Conservation (phyloP, 2,797 vertebrate genomes). For the Threskiornis aethiopicus region DNA sequence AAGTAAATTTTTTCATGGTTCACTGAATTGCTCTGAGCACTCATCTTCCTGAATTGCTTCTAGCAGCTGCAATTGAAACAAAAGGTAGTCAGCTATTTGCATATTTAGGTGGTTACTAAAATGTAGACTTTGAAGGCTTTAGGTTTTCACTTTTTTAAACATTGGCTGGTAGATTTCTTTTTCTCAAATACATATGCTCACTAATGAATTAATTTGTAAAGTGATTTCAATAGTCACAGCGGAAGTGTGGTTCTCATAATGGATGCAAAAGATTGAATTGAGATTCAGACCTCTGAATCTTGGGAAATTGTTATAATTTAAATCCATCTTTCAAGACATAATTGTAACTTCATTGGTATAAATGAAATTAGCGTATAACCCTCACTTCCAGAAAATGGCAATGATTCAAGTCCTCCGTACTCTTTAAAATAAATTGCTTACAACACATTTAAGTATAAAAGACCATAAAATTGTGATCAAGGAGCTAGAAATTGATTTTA, state of each 20-base stretch:
- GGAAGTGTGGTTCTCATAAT: neutral
- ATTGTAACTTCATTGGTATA: neutral
- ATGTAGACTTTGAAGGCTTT: neutral
- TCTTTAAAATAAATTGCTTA: conserved; percentile 11
- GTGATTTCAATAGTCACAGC: neutral
- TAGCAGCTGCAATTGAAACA: neutral
- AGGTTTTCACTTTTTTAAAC: neutral
- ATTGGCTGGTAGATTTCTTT: neutral
- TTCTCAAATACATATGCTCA: neutral
- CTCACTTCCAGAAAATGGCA: neutral
- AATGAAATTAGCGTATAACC: neutral
- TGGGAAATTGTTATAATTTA: neutral
- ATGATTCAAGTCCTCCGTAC: neutral
- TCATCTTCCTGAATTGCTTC: neutral
- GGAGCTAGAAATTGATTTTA: neutral
- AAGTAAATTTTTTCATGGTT: neutral
- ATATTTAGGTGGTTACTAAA: neutral
- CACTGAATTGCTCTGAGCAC: neutral
- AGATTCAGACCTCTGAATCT: neutral
- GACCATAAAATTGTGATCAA: conserved; percentile 15
- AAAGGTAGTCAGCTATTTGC: neutral
- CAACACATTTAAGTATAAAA: neutral
- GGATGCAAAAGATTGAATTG: neutral
- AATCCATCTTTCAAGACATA: neutral
- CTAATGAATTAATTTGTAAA: neutral